Percentiles rank a stretch among this genome's conserved stretches.
Evolutionary conservation across 1,140 invertebrate species (phyloP).

Genomic region (Drosophila willistoni): DNA sequence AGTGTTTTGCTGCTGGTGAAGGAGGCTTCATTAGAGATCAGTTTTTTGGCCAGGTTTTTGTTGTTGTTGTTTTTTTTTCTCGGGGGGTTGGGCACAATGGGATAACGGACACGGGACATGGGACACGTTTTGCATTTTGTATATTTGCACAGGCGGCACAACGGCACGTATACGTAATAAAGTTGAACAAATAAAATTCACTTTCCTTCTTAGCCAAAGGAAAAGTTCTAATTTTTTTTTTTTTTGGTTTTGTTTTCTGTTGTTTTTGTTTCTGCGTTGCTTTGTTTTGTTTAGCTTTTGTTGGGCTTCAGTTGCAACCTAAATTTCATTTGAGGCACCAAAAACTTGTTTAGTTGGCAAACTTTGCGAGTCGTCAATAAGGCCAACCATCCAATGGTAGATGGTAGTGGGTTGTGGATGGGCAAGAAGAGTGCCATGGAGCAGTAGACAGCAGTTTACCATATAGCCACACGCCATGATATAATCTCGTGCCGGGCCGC

Average conservation of each 20-base stretch:
- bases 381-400: slow-evolving; percentile 21
- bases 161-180: slow-evolving; percentile 80
- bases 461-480: slow-evolving; percentile 68
- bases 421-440: slow-evolving; percentile 7
- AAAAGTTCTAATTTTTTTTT: slow-evolving; percentile 78
- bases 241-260: slow-evolving; percentile 25
- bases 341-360: slow-evolving; percentile 82
- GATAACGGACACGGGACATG: slow-evolving; percentile 24
- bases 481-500: slow-evolving; percentile 59
- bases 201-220: slow-evolving; percentile 62
- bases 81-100: not conserved
- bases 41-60: slow-evolving; percentile 3
- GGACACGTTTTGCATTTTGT: slow-evolving; percentile 75
- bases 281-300: slow-evolving; percentile 73
- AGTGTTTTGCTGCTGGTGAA: slow-evolving; percentile 18
- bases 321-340: slow-evolving; percentile 79
- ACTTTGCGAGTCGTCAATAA: slow-evolving; percentile 81
- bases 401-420: not conserved
- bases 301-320: slow-evolving; percentile 80
- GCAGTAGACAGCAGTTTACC: slow-evolving; percentile 58
- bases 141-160: slow-evolving; percentile 77
- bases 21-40: slow-evolving; percentile 73
- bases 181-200: slow-evolving; percentile 82
- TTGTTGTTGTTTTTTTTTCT: no score
- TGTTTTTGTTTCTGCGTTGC: slow-evolving; percentile 22